phyloP scores from a whole-genome alignment of 53 echinoderm and acorn worm species.

The Crossaster papposus region DNA sequence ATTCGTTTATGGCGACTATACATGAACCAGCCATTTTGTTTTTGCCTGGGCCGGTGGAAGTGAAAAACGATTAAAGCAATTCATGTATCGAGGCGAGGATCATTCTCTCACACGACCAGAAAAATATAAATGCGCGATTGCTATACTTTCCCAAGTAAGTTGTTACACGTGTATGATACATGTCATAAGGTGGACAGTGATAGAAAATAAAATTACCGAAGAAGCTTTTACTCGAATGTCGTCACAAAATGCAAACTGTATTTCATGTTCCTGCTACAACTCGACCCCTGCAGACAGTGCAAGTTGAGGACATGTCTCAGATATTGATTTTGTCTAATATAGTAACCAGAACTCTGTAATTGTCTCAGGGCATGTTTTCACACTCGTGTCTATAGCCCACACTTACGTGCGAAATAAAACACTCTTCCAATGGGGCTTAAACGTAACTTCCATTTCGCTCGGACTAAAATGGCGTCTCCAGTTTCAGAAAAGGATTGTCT shows the following conservation, averaged over 20 bases:
- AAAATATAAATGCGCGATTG: no score
- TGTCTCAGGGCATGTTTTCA: neutral
- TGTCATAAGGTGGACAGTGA: no score
- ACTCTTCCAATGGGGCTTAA: neutral
- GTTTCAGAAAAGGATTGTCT: conserved; percentile 10
- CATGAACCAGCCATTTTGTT: no score
- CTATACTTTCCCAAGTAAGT: no score
- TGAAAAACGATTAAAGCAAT: no score
- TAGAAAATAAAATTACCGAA: no score
- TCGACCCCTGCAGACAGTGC: neutral
- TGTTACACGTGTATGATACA: no score
- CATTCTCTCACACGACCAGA: no score
- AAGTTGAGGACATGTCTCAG: conserved; percentile 5
- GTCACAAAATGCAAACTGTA: neutral
- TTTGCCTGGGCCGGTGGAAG: no score
- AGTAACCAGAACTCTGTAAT: neutral
- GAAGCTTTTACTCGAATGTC: neutral
- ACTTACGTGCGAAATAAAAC: conserved; percentile 8
- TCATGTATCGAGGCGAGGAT: no score
- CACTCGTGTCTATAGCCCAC: neutral
- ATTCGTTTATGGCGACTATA: no score
- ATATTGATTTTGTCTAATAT: conserved; percentile 14
- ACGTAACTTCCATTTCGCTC: conserved; percentile 5
- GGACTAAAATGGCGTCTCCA: conserved; percentile 4
- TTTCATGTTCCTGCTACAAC: neutral